These are phyloP conservation scores for Aphis gossypii DNA, from an alignment of 1,140 invertebrate species.

Conservation along the genomic window DNA sequence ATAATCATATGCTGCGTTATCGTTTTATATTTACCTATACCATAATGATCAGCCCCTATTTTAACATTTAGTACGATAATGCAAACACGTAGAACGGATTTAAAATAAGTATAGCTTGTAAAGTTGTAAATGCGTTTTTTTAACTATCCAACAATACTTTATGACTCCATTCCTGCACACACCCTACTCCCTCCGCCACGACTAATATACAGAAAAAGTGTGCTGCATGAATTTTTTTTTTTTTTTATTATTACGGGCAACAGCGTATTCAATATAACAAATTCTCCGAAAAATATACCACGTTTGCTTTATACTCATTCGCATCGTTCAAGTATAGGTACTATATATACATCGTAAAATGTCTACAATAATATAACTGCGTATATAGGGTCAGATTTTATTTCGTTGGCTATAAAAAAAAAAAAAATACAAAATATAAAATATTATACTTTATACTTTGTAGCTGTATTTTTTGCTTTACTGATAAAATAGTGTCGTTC, in stretches of 20 bases:
- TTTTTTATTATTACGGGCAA: neutral
- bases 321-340: neutral
- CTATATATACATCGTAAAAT: slow-evolving; percentile 4
- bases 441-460: neutral
- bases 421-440: neutral
- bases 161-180: neutral
- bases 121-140: neutral
- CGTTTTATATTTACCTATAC: neutral
- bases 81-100: neutral
- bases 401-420: neutral
- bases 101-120: neutral
- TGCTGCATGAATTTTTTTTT: neutral
- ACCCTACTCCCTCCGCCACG: neutral
- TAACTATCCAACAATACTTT: neutral
- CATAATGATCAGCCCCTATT: neutral
- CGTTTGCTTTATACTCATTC: neutral
- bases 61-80: neutral
- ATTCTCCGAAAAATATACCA: neutral
- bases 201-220: neutral
- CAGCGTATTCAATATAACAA: neutral
- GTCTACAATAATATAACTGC: neutral
- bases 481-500: slow-evolving; percentile 7
- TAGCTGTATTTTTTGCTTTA: neutral
- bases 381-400: slow-evolving; percentile 7
- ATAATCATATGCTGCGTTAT: neutral